phyloP scores from a whole-genome alignment of 1,140 invertebrate genomes.

The Stegodyphus dumicola region DNA sequence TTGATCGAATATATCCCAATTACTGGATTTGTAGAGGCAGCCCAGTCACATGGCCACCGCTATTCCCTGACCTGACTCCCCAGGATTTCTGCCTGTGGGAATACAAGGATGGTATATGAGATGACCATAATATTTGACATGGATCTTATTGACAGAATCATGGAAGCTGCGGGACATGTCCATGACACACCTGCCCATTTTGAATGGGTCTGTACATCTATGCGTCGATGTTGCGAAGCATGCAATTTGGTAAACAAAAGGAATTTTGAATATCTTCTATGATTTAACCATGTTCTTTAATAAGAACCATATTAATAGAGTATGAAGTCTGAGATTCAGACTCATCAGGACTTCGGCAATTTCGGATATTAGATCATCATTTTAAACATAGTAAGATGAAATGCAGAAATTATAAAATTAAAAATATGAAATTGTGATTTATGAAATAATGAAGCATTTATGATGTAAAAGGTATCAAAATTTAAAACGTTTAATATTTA shows the following conservation, averaged over 20 bases:
- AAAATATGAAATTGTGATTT: too few species aligned
- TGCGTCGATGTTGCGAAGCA: slow-evolving; percentile 3
- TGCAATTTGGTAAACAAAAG: neutral
- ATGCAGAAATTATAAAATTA: too few species aligned
- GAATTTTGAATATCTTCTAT: slow-evolving; percentile 14
- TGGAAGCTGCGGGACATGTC: slow-evolving; percentile 8
- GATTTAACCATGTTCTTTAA: neutral
- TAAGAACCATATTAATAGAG: slow-evolving; percentile 17
- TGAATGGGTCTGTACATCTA: neutral
- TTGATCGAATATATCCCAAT: too few species aligned
- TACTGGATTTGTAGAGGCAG: slow-evolving; percentile 38
- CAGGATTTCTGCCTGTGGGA: slow-evolving; percentile 59
- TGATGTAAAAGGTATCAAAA: too few species aligned
- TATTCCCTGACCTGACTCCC: slow-evolving; percentile 60
- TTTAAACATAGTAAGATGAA: too few species aligned
- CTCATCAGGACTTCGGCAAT: too few species aligned
- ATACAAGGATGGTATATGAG: slow-evolving; percentile 14
- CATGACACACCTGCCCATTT: neutral
- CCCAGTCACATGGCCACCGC: slow-evolving; percentile 59
- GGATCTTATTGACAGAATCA: neutral
- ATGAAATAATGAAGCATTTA: too few species aligned
- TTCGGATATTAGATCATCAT: too few species aligned
- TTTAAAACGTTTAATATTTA: too few species aligned
- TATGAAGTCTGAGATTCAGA: too few species aligned
- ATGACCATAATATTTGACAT: neutral